Conservation (phyloP, 2,113 vertebrate genomes). For the Pterocles gutturalis region DNA sequence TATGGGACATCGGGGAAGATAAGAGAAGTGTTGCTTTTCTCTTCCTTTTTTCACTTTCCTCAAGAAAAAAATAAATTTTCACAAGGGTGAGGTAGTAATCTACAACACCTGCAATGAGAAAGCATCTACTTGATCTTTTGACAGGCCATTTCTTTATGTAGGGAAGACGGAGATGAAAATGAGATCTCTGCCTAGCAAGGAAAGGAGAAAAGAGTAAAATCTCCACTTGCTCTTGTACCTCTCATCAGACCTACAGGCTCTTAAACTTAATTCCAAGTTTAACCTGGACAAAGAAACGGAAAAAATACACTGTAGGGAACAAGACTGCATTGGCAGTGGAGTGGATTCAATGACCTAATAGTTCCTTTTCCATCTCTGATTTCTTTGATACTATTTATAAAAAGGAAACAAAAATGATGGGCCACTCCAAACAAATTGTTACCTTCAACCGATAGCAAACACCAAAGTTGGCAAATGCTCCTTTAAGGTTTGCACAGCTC, state of each 20-base stretch:
- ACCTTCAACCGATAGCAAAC: conserved; percentile 21
- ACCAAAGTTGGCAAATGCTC: conserved; percentile 9
- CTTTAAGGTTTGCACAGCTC: not conserved
- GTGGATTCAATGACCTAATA: conserved; percentile 14
- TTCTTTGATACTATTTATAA: conserved; percentile 60
- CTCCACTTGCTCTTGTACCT: not conserved
- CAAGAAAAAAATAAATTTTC: conserved; percentile 47
- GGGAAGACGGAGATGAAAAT: not conserved
- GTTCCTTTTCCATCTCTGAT: conserved; percentile 39
- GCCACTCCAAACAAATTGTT: not conserved
- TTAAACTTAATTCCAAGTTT: conserved; percentile 16
- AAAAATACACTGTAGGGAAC: conserved; percentile 3
- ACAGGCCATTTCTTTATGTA: not conserved
- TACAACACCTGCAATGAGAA: conserved; percentile 21
- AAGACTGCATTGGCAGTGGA: not conserved
- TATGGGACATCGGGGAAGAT: conserved; percentile 34
- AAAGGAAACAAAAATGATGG: conserved; percentile 46
- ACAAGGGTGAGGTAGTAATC: conserved; percentile 32
- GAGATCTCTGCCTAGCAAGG: not conserved
- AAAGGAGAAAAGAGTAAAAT: not conserved
- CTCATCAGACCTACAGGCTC: not conserved
- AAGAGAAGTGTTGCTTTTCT: conserved; percentile 37
- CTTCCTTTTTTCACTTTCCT: conserved; percentile 27
- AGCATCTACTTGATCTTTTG: conserved; percentile 4
- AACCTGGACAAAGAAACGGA: conserved; percentile 33